phyloP scores from a whole-genome alignment of 1,140 invertebrate species.

The Nephotettix cincticeps region DNA sequence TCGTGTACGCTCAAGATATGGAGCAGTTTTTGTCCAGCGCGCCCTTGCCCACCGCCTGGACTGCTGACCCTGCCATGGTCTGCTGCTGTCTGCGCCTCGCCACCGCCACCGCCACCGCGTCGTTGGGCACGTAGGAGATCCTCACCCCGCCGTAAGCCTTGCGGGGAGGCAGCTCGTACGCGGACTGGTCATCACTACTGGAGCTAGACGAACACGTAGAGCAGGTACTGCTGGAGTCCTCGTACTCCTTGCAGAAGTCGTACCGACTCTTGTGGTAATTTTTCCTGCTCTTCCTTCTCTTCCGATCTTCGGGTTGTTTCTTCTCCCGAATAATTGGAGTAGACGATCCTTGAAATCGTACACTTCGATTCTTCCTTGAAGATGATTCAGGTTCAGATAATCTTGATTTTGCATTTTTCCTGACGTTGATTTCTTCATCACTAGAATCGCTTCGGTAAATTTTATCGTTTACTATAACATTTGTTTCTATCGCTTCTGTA shows the following conservation, averaged over 20 bases:
- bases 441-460: conserved; percentile 29
- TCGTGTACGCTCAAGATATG: conserved; percentile 67
- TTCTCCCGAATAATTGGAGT: conserved; percentile 14
- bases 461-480: neutral
- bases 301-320: neutral
- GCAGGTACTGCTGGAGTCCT: conserved; percentile 74
- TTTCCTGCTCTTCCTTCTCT: neutral
- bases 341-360: conserved; percentile 29
- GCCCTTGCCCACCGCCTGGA: conserved; percentile 41
- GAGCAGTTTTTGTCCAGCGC: conserved; percentile 66
- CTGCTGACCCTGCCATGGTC: conserved; percentile 29
- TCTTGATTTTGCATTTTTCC: conserved; percentile 49
- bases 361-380: conserved; percentile 19
- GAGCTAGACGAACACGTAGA: conserved; percentile 86
- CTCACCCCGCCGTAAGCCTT: conserved; percentile 81
- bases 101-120: conserved; percentile 63
- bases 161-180: conserved; percentile 75
- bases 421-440: conserved; percentile 59
- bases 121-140: conserved; percentile 87
- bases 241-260: conserved; percentile 38
- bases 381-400: conserved; percentile 3
- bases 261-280: neutral
- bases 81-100: conserved; percentile 11
- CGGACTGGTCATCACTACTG: conserved; percentile 79
- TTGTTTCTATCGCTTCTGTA: neutral